phyloP scores from a whole-genome alignment of 1,140 invertebrate species.

The Oncopeltus fasciatus region DNA sequence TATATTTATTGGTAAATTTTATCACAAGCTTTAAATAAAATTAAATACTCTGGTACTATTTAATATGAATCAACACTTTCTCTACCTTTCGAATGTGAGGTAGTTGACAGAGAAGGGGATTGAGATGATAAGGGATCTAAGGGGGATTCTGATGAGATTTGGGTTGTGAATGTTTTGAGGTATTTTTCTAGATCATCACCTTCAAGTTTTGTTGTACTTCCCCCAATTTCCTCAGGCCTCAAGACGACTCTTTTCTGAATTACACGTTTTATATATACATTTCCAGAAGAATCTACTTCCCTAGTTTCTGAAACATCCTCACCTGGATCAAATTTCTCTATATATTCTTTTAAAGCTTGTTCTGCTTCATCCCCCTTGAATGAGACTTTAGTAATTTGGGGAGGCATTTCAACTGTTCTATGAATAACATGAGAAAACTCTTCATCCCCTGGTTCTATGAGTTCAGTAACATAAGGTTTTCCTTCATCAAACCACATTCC shows the following conservation, averaged over 20 bases:
- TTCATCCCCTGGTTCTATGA: slow-evolving; percentile 31
- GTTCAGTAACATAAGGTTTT: slow-evolving; percentile 33
- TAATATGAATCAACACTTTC: background rate
- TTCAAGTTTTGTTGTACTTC: slow-evolving; percentile 21
- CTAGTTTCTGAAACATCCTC: slow-evolving; percentile 35
- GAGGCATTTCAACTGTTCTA: slow-evolving; percentile 34
- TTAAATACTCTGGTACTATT: background rate
- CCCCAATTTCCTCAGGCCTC: slow-evolving; percentile 26
- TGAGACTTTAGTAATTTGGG: slow-evolving; percentile 38
- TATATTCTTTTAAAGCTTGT: slow-evolving; percentile 34
- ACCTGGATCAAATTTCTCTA: slow-evolving; percentile 35
- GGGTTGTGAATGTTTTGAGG: slow-evolving; percentile 16
- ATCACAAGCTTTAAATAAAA: background rate
- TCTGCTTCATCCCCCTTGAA: slow-evolving; percentile 38
- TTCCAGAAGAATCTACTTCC: slow-evolving; percentile 35
- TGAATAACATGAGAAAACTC: slow-evolving; percentile 33
- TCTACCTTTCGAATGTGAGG: background rate
- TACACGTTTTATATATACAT: slow-evolving; percentile 35
- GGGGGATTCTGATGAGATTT: background rate
- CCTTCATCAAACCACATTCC: slow-evolving; percentile 31
- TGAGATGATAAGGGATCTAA: background rate
- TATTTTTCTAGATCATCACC: slow-evolving; percentile 25
- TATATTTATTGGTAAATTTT: background rate
- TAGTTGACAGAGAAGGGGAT: background rate
- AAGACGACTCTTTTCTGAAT: slow-evolving; percentile 36